A percentile compares a stretch with the other conserved stretches of the same genome.
phyloP scores from a whole-genome alignment of 1,140 invertebrate species.

The Euura lappo region DNA sequence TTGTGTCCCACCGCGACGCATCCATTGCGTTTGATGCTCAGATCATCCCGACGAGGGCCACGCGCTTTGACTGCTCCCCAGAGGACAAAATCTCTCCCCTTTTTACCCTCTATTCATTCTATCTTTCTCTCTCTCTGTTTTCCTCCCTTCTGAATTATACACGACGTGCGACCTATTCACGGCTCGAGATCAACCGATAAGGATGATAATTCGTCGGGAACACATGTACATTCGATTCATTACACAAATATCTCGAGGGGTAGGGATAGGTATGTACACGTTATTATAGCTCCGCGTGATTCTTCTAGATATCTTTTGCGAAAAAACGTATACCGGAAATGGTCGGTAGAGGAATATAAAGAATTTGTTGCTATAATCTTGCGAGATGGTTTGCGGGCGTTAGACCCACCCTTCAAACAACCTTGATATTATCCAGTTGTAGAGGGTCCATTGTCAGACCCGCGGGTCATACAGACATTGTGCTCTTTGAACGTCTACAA shows the following conservation, averaged over 20 bases:
- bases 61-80: conserved; percentile 58
- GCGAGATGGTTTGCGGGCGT: not conserved
- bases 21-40: conserved; percentile 49
- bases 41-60: conserved; percentile 53
- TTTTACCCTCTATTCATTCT: not conserved
- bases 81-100: conserved; percentile 58
- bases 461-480: conserved; percentile 42
- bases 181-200: not conserved
- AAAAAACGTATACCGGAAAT: no score
- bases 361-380: no score
- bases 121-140: conserved; percentile 12
- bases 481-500: conserved; percentile 46
- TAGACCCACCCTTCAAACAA: conserved; percentile 43
- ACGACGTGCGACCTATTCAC: conserved; percentile 17
- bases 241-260: not conserved
- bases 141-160: conserved; percentile 33
- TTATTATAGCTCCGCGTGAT: no score
- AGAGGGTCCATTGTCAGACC: conserved; percentile 40
- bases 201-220: not conserved
- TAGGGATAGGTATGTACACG: no score
- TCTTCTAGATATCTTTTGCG: no score
- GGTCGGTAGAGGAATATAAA: no score
- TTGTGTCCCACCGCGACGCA: not conserved
- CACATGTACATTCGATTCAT: not conserved
- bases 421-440: conserved; percentile 51